phyloP scores from a whole-genome alignment of 2,797 vertebrate species.

The Phalloptychus januarius region DNA sequence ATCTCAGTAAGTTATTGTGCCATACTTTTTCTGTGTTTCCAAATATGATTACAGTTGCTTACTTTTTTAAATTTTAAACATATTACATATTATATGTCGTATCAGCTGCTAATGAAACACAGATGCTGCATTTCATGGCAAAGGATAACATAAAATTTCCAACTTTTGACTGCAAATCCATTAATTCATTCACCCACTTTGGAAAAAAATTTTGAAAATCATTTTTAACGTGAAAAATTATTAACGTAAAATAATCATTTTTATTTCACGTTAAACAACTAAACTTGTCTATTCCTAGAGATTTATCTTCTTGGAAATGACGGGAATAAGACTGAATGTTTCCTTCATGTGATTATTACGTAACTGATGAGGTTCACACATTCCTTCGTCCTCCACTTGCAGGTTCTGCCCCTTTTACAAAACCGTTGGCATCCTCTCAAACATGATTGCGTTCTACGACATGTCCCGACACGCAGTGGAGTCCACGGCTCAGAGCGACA shows the following conservation, averaged over 20 bases:
- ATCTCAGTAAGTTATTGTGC: neutral
- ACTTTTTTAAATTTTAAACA: neutral
- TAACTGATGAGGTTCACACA: neutral
- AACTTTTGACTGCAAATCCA: too few species aligned
- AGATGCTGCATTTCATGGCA: too few species aligned
- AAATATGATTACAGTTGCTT: neutral
- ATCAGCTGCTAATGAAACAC: neutral
- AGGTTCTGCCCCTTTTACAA: constrained; percentile 99
- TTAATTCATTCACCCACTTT: too few species aligned
- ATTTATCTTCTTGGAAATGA: neutral
- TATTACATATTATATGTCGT: neutral
- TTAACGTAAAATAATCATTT: too few species aligned
- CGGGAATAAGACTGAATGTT: neutral
- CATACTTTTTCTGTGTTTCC: neutral
- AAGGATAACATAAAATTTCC: too few species aligned
- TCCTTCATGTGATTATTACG: neutral
- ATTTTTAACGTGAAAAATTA: too few species aligned
- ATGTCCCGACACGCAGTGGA: constrained; percentile 96
- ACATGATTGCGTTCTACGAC: constrained; percentile 97
- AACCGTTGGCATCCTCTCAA: constrained; percentile 96
- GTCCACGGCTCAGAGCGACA: constrained; percentile 95
- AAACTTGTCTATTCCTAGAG: too few species aligned
- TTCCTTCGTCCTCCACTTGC: neutral
- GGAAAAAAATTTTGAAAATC: too few species aligned
- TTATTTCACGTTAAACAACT: too few species aligned